These are phyloP conservation scores for Lanistes nyassanus DNA, from an alignment of 1,140 invertebrate species.

Conservation along the genomic window DNA sequence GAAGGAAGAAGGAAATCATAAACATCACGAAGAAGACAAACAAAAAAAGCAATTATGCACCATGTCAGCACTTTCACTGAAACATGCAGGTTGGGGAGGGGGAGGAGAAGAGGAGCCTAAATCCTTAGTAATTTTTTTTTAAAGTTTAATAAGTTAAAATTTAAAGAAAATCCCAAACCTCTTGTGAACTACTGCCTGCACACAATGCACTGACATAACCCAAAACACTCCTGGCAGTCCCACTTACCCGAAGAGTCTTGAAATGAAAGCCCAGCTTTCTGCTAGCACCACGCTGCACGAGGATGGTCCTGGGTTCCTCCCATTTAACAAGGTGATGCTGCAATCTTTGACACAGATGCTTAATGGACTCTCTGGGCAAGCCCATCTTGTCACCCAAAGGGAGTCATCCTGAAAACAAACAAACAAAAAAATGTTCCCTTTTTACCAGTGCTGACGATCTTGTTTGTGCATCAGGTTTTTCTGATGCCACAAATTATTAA, in stretches of 20 bases:
- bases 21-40: too few species aligned
- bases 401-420: conserved; percentile 10
- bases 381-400: conserved; percentile 14
- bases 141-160: not conserved
- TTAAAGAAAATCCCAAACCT: not conserved
- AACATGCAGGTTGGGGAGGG: too few species aligned
- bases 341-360: conserved; percentile 3
- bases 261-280: conserved; percentile 23
- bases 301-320: not conserved
- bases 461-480: too few species aligned
- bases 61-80: too few species aligned
- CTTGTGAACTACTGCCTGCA: not conserved
- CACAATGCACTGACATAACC: not conserved
- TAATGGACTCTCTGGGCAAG: conserved; percentile 17
- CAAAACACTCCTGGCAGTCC: not conserved
- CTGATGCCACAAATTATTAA: too few species aligned
- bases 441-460: too few species aligned
- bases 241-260: conserved; percentile 15
- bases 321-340: conserved; percentile 3
- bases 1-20: not conserved
- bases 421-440: too few species aligned
- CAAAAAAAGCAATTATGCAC: too few species aligned
- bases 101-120: too few species aligned
- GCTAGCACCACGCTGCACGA: not conserved
- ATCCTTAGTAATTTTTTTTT: too few species aligned